These are phyloP conservation scores for Tachypleus tridentatus DNA, from an alignment of 1,140 invertebrate species.

Conservation along the genomic window DNA sequence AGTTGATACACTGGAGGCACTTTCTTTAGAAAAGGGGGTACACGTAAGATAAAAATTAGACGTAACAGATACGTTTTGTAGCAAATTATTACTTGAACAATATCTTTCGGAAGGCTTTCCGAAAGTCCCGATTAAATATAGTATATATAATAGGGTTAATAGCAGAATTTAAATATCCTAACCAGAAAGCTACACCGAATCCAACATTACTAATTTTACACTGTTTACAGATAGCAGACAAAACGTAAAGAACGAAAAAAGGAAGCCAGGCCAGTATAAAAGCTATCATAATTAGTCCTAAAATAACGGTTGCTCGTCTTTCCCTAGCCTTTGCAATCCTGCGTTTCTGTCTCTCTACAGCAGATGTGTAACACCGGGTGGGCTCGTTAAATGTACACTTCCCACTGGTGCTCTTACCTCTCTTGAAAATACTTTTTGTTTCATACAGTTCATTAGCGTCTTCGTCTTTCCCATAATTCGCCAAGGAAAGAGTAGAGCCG, in stretches of 20 bases:
- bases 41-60: no score
- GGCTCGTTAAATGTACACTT: conserved; percentile 19
- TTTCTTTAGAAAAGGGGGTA: no score
- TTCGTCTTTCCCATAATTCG: conserved; percentile 22
- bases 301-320: conserved; percentile 86
- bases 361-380: conserved; percentile 28
- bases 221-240: conserved; percentile 60
- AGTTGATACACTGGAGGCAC: no score
- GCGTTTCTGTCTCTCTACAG: conserved; percentile 83
- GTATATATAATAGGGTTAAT: conserved; percentile 97
- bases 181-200: conserved; percentile 94
- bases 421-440: conserved; percentile 14
- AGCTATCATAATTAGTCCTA: conserved; percentile 96
- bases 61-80: no score
- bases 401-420: conserved; percentile 25
- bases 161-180: conserved; percentile 97
- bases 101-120: conserved; percentile 86
- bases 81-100: conserved; percentile 60
- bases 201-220: conserved; percentile 59
- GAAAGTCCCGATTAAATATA: conserved; percentile 98
- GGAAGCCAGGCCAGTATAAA: conserved; percentile 99
- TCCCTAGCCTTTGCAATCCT: conserved; percentile 90
- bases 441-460: conserved; percentile 11
- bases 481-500: conserved; percentile 21
- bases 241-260: conserved; percentile 90